Evolutionary conservation across 2,113 vertebrate species (phyloP).

Genomic region (Bufo gargarizans): DNA sequence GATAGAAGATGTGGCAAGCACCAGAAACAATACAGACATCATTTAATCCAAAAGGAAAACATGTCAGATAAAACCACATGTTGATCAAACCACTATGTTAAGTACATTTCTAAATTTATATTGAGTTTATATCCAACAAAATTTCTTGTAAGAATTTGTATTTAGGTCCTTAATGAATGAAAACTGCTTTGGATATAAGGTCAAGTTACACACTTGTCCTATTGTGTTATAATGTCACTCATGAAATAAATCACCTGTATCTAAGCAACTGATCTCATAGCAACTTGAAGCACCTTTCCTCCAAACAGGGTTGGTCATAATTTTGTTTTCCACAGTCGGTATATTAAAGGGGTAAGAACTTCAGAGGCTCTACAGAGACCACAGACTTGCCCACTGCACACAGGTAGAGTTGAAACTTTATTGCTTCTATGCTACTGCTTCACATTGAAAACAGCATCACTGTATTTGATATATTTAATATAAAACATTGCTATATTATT

Average conservation of each 20-base stretch:
- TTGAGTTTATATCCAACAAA: not conserved
- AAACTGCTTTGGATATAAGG: not conserved
- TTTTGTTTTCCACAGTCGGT: constrained; percentile 60
- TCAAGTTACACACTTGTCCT: constrained; percentile 50
- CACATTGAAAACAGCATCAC: not conserved
- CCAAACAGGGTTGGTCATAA: constrained; percentile 72
- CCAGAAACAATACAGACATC: too few relatives aligned
- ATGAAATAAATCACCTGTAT: constrained; percentile 65
- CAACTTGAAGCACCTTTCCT: constrained; percentile 84
- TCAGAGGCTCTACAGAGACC: constrained; percentile 61
- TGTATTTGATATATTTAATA: not conserved
- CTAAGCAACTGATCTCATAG: constrained; percentile 86
- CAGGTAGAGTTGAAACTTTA: constrained; percentile 73
- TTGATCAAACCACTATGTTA: too few relatives aligned
- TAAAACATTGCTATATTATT: not conserved
- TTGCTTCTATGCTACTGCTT: not conserved
- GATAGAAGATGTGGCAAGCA: too few relatives aligned
- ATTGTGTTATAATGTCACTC: constrained; percentile 43
- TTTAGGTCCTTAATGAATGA: not conserved
- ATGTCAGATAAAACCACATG: too few relatives aligned
- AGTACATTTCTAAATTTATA: not conserved
- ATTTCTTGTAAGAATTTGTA: not conserved
- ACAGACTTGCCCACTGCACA: constrained; percentile 64
- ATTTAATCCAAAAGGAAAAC: too few relatives aligned
- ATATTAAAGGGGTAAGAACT: constrained; percentile 62